Evolutionary conservation across 2,888 invertebrate genomes (phyloP), one percentile per base, ranked within the genome.

Genomic region (Drosophila aldrichi): DNA sequence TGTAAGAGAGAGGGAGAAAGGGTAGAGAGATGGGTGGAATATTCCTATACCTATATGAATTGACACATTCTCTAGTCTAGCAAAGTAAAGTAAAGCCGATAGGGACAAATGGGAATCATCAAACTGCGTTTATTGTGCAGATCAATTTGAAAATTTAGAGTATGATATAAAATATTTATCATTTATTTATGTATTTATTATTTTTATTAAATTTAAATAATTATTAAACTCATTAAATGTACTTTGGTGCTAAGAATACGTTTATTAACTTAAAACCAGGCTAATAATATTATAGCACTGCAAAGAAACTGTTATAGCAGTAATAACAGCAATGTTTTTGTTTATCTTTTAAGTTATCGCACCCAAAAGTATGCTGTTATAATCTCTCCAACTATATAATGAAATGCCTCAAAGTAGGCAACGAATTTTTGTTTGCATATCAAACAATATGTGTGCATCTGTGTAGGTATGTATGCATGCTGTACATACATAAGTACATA

Each of bases 341-440:
- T 20, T 49, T 34, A 18, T 8, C 49, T 18, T 25, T 32, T 4
- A 10, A 12, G n/a, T 22, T 16, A 5, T 6, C 16, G 6, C 57
- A 20, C 5, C 51, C 22, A 29, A 77, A 70, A 74, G 77, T 77
- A 84, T 74, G 69, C 77, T 54, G 57, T 44, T 49, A 8, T 49
- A 55, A 46, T 49, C n/a, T 3, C 49, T 20, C 20, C 7, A 10
- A 34, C 40, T 49, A 59, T 58, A 54, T 29, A 32, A 52, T 14
- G 12, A 29, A 18, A 20, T 10, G 64, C 74, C 70, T 32, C 5
- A 60, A 66, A 57, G 56, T 71, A 66, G 43, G 67, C 75, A 71
- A 66, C 25, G 25, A 0, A 29, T 22, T 56, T 56, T 65, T 64
- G 20, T 56, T 32, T 20, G 40, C 40, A 55, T 55, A 55, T 16